Percentiles rank a stretch among this genome's conserved stretches.
These are phyloP conservation scores for Eristalis tenax DNA, from an alignment of 2,888 invertebrate species.

Conservation along the genomic window DNA sequence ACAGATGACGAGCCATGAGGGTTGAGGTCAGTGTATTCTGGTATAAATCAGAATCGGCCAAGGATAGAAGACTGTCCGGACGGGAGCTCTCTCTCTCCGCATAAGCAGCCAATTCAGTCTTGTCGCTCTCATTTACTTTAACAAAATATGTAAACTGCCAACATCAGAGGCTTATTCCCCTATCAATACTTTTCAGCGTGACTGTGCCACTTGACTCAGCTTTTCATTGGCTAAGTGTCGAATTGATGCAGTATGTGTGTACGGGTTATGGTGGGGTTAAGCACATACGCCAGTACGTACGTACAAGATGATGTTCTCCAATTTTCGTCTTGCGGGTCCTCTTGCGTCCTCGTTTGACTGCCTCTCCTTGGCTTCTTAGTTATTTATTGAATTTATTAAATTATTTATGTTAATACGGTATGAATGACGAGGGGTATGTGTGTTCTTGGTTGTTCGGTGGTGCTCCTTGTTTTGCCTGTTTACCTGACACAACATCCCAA, in stretches of 20 bases:
- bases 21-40: no score
- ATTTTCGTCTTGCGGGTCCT: slow-evolving; percentile 47
- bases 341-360: slow-evolving; percentile 51
- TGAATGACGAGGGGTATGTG: slow-evolving; percentile 58
- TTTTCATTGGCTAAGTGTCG: slow-evolving; percentile 31
- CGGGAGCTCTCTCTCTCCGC: no score
- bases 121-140: no score
- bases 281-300: background rate
- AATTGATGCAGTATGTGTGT: slow-evolving; percentile 47
- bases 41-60: no score
- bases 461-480: slow-evolving; percentile 21
- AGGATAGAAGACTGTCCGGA: no score
- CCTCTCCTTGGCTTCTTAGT: slow-evolving; percentile 63
- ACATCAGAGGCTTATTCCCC: no score
- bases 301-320: slow-evolving; percentile 20
- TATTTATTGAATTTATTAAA: slow-evolving; percentile 72
- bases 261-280: background rate
- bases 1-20: no score
- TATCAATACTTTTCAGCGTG: background rate
- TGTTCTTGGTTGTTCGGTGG: slow-evolving; percentile 51
- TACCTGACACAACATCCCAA: slow-evolving; percentile 33
- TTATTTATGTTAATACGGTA: slow-evolving; percentile 70
- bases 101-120: no score
- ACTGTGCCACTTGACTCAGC: slow-evolving; percentile 20
- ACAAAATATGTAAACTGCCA: no score